A percentile compares a stretch with the other conserved stretches of the same genome.
Conservation (phyloP, 2,113 vertebrate species). For the Paramormyrops kingsleyae region DNA sequence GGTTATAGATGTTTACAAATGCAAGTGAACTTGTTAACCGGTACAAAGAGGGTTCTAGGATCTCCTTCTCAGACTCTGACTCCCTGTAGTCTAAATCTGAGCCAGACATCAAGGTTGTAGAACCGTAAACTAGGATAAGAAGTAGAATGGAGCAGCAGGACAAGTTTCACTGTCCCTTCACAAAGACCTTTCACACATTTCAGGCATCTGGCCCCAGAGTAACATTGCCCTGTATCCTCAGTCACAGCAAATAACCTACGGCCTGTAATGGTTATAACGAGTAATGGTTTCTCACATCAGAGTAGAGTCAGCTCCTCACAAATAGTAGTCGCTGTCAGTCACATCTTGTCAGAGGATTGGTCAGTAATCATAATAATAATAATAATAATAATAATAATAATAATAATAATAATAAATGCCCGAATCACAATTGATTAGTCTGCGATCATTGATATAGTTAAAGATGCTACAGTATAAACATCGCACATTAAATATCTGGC, state of each 20-base stretch:
- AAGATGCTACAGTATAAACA: not conserved
- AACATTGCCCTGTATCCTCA: not conserved
- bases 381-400: not conserved
- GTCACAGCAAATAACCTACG: not conserved
- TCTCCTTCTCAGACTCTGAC: not conserved
- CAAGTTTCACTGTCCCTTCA: not conserved
- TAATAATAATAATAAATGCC: not conserved
- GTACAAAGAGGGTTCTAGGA: not conserved
- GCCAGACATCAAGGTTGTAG: not conserved
- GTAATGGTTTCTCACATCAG: not conserved
- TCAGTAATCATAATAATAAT: not conserved
- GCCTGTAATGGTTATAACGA: not conserved
- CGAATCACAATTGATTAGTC: not conserved
- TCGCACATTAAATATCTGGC: not conserved
- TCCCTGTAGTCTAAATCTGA: not conserved
- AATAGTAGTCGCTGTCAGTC: not conserved
- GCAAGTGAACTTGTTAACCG: not conserved
- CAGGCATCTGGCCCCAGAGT: not conserved
- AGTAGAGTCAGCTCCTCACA: not conserved
- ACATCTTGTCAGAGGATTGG: not conserved
- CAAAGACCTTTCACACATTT: not conserved
- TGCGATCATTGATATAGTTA: not conserved
- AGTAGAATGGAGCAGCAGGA: not conserved
- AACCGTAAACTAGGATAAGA: not conserved
- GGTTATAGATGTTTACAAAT: not conserved